Base-by-base conservation (phyloP, 2,888 invertebrate species). In the Hirtodrosophila duncani region DNA sequence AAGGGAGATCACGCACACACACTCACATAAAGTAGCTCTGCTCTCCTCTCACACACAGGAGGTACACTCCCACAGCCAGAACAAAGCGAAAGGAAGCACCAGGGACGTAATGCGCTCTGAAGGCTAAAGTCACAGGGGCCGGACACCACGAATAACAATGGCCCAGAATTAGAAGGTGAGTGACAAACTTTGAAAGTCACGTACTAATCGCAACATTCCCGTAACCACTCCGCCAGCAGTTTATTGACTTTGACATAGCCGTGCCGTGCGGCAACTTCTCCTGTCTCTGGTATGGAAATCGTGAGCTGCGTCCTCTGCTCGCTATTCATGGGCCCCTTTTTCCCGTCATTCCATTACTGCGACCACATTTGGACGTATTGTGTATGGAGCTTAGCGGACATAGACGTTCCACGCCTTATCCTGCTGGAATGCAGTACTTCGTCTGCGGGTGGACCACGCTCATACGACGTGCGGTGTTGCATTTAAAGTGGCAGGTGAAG, bases 281-380 rank as follows among this genome's bases (percentile, higher is more conserved):
- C n/a, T n/a, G n/a, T n/a, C n/a, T n/a, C n/a, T 88, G 91, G 86
- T 93, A 93, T 91, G 92, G 93, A 20, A 88, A 87, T 20, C 88
- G 88, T 48, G 85, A 89, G 46, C 87, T 88, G 21, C 88, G 91
- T 39, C 93, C 93, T 1, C 88, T 93, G 21, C 78, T 94, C 30
- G 91, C 91, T 0, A 67, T 93, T 0, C 94, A 94, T 92, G 14
- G 91, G 91, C 14, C 89, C 91, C 0, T 94, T 92, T 88, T 92
- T 93, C 78, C 88, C 89, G 0, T 79, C 94, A 89, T 91, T 14
- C 91, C 92, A 0, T 81, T 90, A 44, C 81, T 94, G 30, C 86
- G 88, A 8, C 74, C 86, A 21, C 81, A 88, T 24, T 61, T 87
- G 1, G 86, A 89, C 3, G 85, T 89, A 27, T 81, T 93, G 5